Evolutionary conservation across 2,113 vertebrate genomes (phyloP), one percentile per base, ranked within the genome.

Genomic region (Xiphias gladius): DNA sequence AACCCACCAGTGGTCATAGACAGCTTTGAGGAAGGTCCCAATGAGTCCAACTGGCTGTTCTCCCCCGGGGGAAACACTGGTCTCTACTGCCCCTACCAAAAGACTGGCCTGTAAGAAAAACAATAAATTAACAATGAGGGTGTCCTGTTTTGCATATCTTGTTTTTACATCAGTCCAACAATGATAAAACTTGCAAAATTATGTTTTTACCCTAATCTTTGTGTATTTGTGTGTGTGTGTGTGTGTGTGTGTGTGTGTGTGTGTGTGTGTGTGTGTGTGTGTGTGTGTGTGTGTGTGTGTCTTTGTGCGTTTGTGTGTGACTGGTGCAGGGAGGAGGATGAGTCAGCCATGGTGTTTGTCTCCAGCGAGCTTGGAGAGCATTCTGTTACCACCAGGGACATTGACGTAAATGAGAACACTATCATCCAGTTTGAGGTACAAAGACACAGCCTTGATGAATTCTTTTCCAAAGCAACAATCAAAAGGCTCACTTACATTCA

Each of bases 401-500:
- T 99, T 71, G 96, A 93, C 79, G 97, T 99, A 58, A 97, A 97
- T 84, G 98, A 99, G 94, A 99, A 99, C 91, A 99, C 98, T 35
- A 96, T 99, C 87, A 95, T 99, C 82, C 98, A 99, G 16, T 99
- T 99, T 95, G 97, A 99, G 97, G 98, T 99, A 96, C 41, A 71
- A 43, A 73, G 74, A 68, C 80, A n/a, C 43, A 61, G 57, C 41
- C 46, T 46, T 62, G 48, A 64, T 68, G 61, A 76, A 59, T 70
- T 55, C 10, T 66, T 78, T 54, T 65, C 32, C 20, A 32, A 78
- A 80, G 37, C 20, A 76, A 59, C 17, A 28, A 39, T 71, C 4
- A 50, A 37, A 71, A 63, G 41, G 16, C 28, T 55, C 13, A 71
- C 14, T 86, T 17, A 50, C n/a, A n/a, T 55, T 80, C 30, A 54